Evolutionary conservation across 2,113 vertebrate genomes (phyloP), one percentile per base, ranked within the genome.

Genomic region (Euleptes europaea): DNA sequence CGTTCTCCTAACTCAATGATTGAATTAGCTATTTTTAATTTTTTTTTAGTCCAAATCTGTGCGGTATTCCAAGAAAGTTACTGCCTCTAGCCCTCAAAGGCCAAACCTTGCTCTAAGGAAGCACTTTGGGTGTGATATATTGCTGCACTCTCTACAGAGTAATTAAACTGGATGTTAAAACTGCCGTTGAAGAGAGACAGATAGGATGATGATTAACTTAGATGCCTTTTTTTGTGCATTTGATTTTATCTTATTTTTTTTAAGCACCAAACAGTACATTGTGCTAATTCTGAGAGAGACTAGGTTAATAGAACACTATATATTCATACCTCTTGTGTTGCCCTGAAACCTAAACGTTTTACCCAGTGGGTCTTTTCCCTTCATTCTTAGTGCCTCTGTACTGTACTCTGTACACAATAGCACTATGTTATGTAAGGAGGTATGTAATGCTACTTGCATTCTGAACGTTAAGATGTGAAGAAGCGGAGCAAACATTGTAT

Each of bases 401-500:
- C 94, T 86, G 40, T 80, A 65, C 89, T 6, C 90, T 85, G 77
- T 81, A 82, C 89, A 89, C 91, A 78, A 63, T 12, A 9, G 51
- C 17, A 71, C 44, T 89, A 81, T 89, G 51, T 80, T 84, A 8
- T 85, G 81, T 90, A 83, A 87, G 0, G 88, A 88, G 75, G 80
- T 82, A 0, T 90, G 76, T 90, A 82, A 91, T 78, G 91, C 72
- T 88, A 57, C 74, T 91, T 86, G 88, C 90, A 89, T 92, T 93
- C 89, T 93, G 88, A 91, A 91, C 93, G 89, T 93, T 88, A 63
- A 92, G 84, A 78, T 78, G 85, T 17, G 89, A 89, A 87, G 87
- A 90, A 93, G 80, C 89, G 93, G 88, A 93, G 86, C 90, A 94
- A 88, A 91, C 91, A 90, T 42, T 90, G 87, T 92, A 89, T 74